Percentiles rank a stretch among this genome's conserved stretches.
phyloP scores from a whole-genome alignment of 2,113 vertebrate genomes.

The Percina caprodes region DNA sequence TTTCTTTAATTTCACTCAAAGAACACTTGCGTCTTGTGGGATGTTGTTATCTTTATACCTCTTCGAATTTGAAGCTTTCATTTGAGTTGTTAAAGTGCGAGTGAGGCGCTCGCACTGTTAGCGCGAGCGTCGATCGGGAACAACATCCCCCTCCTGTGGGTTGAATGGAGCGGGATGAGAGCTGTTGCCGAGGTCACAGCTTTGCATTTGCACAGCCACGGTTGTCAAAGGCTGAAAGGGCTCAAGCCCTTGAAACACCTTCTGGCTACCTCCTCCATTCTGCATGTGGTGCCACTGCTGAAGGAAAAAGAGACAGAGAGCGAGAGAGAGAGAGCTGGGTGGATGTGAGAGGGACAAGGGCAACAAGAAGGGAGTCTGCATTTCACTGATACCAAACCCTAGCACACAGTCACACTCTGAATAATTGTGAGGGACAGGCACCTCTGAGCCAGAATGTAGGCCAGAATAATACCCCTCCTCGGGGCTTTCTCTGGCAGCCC shows the following conservation, averaged over 20 bases:
- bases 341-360: constrained; percentile 59
- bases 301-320: constrained; percentile 53
- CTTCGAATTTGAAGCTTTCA: constrained; percentile 34
- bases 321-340: constrained; percentile 32
- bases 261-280: constrained; percentile 74
- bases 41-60: constrained; percentile 47
- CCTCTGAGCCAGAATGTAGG: constrained; percentile 65
- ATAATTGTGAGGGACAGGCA: constrained; percentile 73
- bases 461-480: constrained; percentile 69
- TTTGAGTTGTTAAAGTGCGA: constrained; percentile 39
- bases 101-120: constrained; percentile 15
- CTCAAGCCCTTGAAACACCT: constrained; percentile 78
- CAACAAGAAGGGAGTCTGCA: constrained; percentile 70
- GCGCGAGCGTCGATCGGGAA: constrained; percentile 30
- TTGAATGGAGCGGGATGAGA: constrained; percentile 67
- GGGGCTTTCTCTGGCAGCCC: constrained; percentile 64
- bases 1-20: constrained; percentile 46
- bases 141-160: constrained; percentile 54
- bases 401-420: constrained; percentile 68
- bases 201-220: constrained; percentile 78
- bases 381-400: constrained; percentile 77
- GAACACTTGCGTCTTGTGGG: constrained; percentile 37
- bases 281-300: constrained; percentile 74
- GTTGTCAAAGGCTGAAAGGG: constrained; percentile 80
- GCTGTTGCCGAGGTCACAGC: constrained; percentile 76